Evolutionary conservation across 2,888 invertebrate species (phyloP).

Genomic region (Euclidia mi): DNA sequence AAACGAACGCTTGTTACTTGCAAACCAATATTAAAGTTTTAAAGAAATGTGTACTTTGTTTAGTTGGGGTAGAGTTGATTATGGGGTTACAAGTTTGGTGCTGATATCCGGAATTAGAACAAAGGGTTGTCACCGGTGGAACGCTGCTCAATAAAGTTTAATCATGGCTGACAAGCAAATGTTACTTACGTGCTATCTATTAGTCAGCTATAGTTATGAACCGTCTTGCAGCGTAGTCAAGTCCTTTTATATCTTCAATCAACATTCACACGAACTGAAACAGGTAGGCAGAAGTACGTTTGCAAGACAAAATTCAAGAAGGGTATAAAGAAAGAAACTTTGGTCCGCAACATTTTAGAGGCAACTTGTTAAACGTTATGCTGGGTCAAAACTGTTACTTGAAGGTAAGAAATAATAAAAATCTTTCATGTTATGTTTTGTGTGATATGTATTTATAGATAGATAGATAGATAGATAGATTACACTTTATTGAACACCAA

Average conservation of each 20-base stretch:
- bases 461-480: too few species aligned
- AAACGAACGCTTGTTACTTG: conserved; percentile 59
- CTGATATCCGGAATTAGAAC: conserved; percentile 75
- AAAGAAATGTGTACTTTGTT: conserved; percentile 38
- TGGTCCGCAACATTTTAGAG: too few species aligned
- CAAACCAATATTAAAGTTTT: neutral
- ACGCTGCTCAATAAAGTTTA: conserved; percentile 80
- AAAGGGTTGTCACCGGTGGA: conserved; percentile 79
- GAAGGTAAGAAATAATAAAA: too few species aligned
- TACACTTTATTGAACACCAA: too few species aligned
- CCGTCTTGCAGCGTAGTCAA: conserved; percentile 1
- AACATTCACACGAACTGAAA: neutral
- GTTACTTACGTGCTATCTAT: conserved; percentile 56
- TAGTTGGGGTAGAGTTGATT: conserved; percentile 30
- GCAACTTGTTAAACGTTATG: too few species aligned
- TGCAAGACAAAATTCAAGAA: too few species aligned
- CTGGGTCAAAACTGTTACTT: too few species aligned
- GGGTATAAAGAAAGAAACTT: too few species aligned
- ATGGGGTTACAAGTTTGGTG: conserved; percentile 47
- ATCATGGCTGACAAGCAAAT: conserved; percentile 72
- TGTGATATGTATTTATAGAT: too few species aligned
- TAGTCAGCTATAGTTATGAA: neutral
- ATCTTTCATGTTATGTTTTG: too few species aligned
- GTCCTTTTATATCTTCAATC: neutral
- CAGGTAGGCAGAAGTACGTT: too few species aligned